A percentile compares a stretch with the other conserved stretches of the same genome.
Evolutionary conservation across 2,888 invertebrate genomes (phyloP).

Genomic region (Andrena bicolor): DNA sequence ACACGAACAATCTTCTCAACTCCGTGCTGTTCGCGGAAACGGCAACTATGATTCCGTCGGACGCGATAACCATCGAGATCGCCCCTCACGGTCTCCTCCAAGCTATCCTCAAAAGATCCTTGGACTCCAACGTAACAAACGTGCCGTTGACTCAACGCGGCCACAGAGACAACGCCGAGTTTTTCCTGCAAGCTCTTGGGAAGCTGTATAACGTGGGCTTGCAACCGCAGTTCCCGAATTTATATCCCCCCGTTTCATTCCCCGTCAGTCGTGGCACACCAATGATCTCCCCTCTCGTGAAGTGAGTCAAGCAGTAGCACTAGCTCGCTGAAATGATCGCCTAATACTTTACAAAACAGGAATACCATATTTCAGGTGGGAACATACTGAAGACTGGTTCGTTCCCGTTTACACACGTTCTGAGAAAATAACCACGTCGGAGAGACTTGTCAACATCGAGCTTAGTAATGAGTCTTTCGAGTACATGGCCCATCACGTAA

Average conservation of each 20-base stretch:
- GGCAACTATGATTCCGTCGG: too few species aligned
- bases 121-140: slow-evolving; percentile 87
- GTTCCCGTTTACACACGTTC: slow-evolving; percentile 90
- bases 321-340: not conserved
- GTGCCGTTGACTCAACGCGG: slow-evolving; percentile 91
- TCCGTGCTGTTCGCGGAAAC: too few species aligned
- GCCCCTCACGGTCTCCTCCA: too few species aligned
- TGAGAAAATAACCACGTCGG: slow-evolving; percentile 89
- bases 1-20: too few species aligned
- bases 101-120: too few species aligned
- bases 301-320: slow-evolving; percentile 69
- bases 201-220: slow-evolving; percentile 92
- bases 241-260: slow-evolving; percentile 91
- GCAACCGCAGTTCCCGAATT: slow-evolving; percentile 90
- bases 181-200: slow-evolving; percentile 88
- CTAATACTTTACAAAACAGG: not conserved
- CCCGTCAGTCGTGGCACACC: slow-evolving; percentile 96
- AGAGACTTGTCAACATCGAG: slow-evolving; percentile 87
- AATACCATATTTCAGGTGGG: slow-evolving; percentile 88
- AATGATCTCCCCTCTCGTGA: slow-evolving; percentile 93
- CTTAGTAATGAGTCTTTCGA: slow-evolving; percentile 89
- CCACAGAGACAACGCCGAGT: slow-evolving; percentile 88
- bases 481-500: slow-evolving; percentile 92
- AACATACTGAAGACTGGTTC: slow-evolving; percentile 92
- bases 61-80: too few species aligned